These are phyloP conservation scores for Coilia nasus DNA, from an alignment of 2,797 vertebrate species.

Conservation along the genomic window DNA sequence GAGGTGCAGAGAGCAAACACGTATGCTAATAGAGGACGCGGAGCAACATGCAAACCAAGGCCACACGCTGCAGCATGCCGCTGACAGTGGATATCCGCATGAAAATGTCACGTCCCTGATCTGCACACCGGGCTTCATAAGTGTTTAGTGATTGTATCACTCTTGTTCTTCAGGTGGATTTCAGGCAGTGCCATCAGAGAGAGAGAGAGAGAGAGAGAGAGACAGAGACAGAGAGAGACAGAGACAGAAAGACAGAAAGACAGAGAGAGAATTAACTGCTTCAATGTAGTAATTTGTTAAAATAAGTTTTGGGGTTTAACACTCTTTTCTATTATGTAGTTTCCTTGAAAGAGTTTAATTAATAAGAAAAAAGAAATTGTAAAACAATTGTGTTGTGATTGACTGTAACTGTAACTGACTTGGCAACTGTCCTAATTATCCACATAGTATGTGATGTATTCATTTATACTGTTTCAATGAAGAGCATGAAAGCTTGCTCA, in stretches of 20 bases:
- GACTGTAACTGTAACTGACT: no score
- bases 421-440: no score
- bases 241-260: no score
- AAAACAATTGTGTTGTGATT: no score
- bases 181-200: neutral
- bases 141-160: constrained; percentile 9
- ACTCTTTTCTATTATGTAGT: no score
- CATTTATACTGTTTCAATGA: neutral
- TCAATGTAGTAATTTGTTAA: no score
- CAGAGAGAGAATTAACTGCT: no score
- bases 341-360: no score
- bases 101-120: neutral
- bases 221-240: no score
- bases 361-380: no score
- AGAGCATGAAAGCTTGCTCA: neutral
- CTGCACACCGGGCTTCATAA: neutral
- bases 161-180: neutral
- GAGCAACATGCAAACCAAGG: constrained; percentile 9
- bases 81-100: neutral
- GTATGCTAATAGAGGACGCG: neutral
- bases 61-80: neutral
- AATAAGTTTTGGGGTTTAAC: no score
- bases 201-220: neutral
- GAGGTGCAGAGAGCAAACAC: neutral
- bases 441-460: neutral